phyloP scores from a whole-genome alignment of 1,140 invertebrate genomes.

The Melitaea cinxia region DNA sequence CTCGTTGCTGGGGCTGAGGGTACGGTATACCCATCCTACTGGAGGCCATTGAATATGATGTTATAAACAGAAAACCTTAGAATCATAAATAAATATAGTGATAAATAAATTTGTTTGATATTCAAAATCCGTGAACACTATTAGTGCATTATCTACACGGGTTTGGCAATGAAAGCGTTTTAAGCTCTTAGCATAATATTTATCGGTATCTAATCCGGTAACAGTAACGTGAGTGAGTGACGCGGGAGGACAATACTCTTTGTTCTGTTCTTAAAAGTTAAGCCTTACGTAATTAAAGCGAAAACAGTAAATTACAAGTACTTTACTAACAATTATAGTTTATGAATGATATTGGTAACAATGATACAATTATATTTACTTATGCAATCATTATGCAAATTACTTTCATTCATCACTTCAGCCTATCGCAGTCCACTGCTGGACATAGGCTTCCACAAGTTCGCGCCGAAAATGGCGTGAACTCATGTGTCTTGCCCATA shows the following conservation, averaged over 20 bases:
- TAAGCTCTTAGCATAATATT: constrained; percentile 24
- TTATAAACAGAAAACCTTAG: no score
- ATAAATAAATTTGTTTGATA: constrained; percentile 1
- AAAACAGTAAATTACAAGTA: background rate
- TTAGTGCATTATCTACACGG: constrained; percentile 22
- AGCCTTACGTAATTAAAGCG: constrained; percentile 3
- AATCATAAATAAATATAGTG: background rate
- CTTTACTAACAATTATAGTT: background rate
- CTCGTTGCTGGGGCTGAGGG: no score
- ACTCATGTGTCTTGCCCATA: no score
- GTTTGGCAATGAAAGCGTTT: constrained; percentile 29
- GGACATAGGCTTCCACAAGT: no score
- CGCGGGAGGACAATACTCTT: constrained; percentile 19
- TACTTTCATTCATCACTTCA: no score
- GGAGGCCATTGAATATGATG: no score
- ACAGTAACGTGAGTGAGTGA: constrained; percentile 14
- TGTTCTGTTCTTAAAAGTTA: constrained; percentile 8
- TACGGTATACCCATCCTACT: no score
- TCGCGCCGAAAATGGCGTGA: no score
- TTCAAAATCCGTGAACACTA: background rate
- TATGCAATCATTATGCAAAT: no score
- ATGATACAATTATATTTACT: no score
- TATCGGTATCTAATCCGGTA: constrained; percentile 25
- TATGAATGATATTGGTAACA: no score
- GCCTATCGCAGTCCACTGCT: no score